phyloP scores from a whole-genome alignment of 2,113 vertebrate species.

The Phalacrocorax pelagicus region DNA sequence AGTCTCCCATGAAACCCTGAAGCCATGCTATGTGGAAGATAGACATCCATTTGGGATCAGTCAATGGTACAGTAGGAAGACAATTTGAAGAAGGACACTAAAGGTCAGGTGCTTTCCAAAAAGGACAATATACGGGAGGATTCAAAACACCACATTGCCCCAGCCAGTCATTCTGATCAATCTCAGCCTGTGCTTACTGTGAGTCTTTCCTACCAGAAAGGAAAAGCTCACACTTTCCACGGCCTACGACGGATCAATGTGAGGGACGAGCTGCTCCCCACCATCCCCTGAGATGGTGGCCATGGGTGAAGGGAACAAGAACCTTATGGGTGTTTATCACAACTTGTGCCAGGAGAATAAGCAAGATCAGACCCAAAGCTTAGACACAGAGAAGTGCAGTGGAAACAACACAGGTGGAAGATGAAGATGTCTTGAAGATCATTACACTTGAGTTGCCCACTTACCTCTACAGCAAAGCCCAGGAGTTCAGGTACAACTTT shows the following conservation, averaged over 20 bases:
- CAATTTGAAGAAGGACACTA: background rate
- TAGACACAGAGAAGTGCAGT: background rate
- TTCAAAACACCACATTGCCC: background rate
- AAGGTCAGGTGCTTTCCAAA: background rate
- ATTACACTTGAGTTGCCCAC: background rate
- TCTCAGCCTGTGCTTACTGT: background rate
- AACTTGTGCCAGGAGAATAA: fast-evolving
- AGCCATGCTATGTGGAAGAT: too few relatives aligned
- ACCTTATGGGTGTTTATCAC: background rate
- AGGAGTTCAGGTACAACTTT: background rate
- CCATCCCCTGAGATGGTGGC: background rate
- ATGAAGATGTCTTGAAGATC: background rate
- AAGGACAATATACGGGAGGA: background rate
- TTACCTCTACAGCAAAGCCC: background rate
- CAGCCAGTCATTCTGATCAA: background rate
- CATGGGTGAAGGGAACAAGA: background rate
- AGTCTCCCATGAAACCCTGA: background rate
- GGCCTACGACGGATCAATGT: fast-evolving
- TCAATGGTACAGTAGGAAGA: background rate
- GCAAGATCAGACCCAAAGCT: background rate
- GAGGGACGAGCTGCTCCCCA: background rate
- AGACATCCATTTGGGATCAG: background rate
- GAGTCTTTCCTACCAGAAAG: background rate
- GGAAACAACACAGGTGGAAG: background rate
- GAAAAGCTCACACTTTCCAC: fast-evolving